Evolutionary conservation across 2,113 vertebrate genomes (phyloP).

Genomic region (Xyliphius kryptos): DNA sequence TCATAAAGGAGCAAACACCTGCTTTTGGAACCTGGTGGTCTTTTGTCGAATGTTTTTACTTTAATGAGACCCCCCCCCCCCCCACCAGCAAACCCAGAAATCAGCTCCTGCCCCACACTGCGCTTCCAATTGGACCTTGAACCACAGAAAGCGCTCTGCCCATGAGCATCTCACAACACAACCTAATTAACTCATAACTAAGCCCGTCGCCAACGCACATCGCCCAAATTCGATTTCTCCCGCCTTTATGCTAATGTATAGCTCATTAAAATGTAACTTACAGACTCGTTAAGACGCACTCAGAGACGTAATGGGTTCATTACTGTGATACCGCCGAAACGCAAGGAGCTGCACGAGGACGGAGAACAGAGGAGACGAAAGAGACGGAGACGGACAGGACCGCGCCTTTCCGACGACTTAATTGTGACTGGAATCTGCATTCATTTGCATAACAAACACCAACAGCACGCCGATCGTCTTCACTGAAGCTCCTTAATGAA

Average conservation of each 20-base stretch:
- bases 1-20: too few species aligned
- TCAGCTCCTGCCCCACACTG: constrained; percentile 50
- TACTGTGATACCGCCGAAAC: constrained; percentile 79
- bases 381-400: constrained; percentile 40
- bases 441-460: constrained; percentile 82
- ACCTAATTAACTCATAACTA: constrained; percentile 87
- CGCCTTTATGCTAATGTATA: constrained; percentile 85
- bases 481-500: constrained; percentile 69
- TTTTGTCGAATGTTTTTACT: too few species aligned
- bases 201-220: constrained; percentile 52
- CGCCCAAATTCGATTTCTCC: constrained; percentile 76
- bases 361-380: constrained; percentile 14
- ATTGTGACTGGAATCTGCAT: constrained; percentile 81
- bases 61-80: background rate
- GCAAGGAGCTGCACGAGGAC: constrained; percentile 63
- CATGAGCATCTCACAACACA: constrained; percentile 64
- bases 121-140: constrained; percentile 48
- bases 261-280: constrained; percentile 94
- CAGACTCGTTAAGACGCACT: constrained; percentile 91
- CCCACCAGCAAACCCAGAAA: constrained; percentile 54
- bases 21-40: too few species aligned
- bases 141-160: constrained; percentile 60
- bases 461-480: constrained; percentile 61
- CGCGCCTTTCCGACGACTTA: constrained; percentile 83
- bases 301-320: constrained; percentile 89